Percentiles rank a stretch among this genome's conserved stretches.
phyloP scores from a whole-genome alignment of 2,888 invertebrate species.

The Bembecia ichneumoniformis region DNA sequence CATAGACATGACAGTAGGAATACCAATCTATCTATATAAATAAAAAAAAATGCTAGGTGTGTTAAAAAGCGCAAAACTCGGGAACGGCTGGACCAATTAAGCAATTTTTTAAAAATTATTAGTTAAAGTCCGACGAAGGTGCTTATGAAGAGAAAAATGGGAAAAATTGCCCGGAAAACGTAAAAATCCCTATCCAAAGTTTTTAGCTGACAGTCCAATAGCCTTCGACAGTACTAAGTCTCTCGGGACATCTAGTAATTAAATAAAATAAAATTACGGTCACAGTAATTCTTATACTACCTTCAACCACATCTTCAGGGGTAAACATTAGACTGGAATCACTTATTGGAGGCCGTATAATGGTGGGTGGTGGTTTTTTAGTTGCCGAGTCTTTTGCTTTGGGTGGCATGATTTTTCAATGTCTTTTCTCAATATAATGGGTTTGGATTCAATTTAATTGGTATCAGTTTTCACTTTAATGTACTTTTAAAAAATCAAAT shows the following conservation, averaged over 20 bases:
- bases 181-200: too few relatives aligned
- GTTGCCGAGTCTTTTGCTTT: constrained; percentile 28
- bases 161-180: too few relatives aligned
- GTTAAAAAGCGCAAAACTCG: too few relatives aligned
- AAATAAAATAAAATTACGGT: not conserved
- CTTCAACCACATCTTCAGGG: constrained; percentile 43
- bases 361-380: constrained; percentile 30
- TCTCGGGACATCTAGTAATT: too few relatives aligned
- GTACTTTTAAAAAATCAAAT: too few relatives aligned
- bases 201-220: not conserved
- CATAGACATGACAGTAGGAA: not conserved
- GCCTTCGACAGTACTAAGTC: too few relatives aligned
- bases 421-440: too few relatives aligned
- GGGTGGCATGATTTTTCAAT: constrained; percentile 31
- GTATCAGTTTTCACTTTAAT: too few relatives aligned
- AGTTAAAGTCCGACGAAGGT: too few relatives aligned
- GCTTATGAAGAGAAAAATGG: too few relatives aligned
- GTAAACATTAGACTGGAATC: constrained; percentile 39
- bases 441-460: too few relatives aligned
- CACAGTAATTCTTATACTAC: constrained; percentile 16
- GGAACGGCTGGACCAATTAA: too few relatives aligned
- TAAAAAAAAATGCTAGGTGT: not conserved
- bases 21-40: not conserved
- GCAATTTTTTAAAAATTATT: not conserved
- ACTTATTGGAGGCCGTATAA: constrained; percentile 40